Percentiles rank a stretch among this genome's conserved stretches.
phyloP scores from a whole-genome alignment of 2,797 vertebrate species.

The Alfaro cultratus region DNA sequence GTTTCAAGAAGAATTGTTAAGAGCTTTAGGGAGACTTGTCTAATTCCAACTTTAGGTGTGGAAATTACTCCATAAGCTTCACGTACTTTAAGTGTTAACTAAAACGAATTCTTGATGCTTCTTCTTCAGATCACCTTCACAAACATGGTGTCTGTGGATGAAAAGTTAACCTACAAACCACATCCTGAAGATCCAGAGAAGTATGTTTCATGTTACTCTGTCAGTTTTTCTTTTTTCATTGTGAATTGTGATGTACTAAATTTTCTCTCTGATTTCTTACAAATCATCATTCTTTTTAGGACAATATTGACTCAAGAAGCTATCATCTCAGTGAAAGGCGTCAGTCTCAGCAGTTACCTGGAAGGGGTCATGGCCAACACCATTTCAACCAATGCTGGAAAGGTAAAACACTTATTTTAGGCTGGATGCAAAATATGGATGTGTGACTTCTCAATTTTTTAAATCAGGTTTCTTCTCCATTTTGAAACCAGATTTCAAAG shows the following conservation, averaged over 20 bases:
- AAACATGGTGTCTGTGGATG: constrained; percentile 96
- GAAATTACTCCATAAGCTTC: not conserved
- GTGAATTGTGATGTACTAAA: not conserved
- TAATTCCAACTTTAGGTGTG: not conserved
- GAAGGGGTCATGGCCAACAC: constrained; percentile 95
- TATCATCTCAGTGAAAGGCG: constrained; percentile 96
- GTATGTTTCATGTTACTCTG: constrained; percentile 72
- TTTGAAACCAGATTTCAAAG: not conserved
- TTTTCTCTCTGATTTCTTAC: not conserved
- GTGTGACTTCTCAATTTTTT: not conserved
- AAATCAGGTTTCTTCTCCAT: not conserved
- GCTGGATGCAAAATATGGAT: not conserved
- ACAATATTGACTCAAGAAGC: constrained; percentile 96
- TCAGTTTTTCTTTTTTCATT: not conserved
- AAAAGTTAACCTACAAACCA: constrained; percentile 93
- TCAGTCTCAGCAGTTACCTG: constrained; percentile 96
- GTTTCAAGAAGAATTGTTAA: constrained; percentile 6
- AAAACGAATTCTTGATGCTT: constrained; percentile 22
- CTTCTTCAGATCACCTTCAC: constrained; percentile 92
- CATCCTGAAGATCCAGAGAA: constrained; percentile 91
- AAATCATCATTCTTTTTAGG: constrained; percentile 67
- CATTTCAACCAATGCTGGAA: constrained; percentile 95
- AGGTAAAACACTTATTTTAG: constrained; percentile 78
- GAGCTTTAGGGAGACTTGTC: not conserved
- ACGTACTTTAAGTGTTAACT: not conserved